phyloP scores from a whole-genome alignment of 2,888 invertebrate species.

The Tipula unca region DNA sequence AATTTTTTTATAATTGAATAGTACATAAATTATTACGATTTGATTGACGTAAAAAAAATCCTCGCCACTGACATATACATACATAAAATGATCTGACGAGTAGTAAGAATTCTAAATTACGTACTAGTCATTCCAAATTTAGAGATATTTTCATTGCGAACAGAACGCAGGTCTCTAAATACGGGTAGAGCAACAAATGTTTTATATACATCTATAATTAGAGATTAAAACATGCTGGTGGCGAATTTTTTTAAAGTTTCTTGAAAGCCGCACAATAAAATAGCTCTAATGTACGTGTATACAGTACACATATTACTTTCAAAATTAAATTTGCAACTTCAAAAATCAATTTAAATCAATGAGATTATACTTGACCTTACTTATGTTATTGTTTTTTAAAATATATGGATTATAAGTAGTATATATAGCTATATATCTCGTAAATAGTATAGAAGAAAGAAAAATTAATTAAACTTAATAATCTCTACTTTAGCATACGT shows the following conservation, averaged over 20 bases:
- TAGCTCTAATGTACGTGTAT: too few relatives aligned
- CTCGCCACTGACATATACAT: not conserved
- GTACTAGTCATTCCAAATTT: not conserved
- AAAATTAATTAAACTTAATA: not conserved
- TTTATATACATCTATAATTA: not conserved
- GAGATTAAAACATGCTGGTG: not conserved
- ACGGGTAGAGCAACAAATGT: not conserved
- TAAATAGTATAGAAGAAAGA: not conserved
- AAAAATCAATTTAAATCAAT: not conserved
- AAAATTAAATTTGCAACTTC: not conserved
- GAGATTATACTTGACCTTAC: not conserved
- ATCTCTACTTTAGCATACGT: not conserved
- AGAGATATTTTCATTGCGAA: not conserved
- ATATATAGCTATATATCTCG: not conserved
- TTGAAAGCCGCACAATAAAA: not conserved
- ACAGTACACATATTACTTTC: not conserved
- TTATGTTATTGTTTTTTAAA: not conserved
- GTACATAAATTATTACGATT: not conserved
- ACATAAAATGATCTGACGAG: not conserved
- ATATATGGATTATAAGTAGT: not conserved
- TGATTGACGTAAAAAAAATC: conserved; percentile 1
- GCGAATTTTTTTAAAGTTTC: not conserved
- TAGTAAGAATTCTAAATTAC: not conserved
- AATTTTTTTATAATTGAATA: not conserved
- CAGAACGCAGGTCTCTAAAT: not conserved